A percentile compares a stretch with the other conserved stretches of the same genome.
Evolutionary conservation across 2,888 invertebrate species (phyloP).

Genomic region (Gymnocheta viridis): DNA sequence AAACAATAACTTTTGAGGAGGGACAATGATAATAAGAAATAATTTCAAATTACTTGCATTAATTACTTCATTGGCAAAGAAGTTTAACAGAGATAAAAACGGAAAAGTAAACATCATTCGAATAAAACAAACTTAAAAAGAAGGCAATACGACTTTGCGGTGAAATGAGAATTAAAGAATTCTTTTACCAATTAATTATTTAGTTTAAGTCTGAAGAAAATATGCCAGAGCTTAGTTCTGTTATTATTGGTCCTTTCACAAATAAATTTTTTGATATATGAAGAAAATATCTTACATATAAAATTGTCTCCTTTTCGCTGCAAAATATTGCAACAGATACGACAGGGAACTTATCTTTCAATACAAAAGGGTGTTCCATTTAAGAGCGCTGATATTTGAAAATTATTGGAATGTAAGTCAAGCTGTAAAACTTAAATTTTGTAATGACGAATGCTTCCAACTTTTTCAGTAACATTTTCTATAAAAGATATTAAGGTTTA

Average conservation of each 20-base stretch:
- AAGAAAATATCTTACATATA: background rate
- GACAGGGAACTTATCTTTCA: too few relatives aligned
- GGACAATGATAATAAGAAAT: constrained; percentile 57
- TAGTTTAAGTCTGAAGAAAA: background rate
- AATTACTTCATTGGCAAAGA: constrained; percentile 60
- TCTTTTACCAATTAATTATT: background rate
- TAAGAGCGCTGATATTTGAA: too few relatives aligned
- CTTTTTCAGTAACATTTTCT: background rate
- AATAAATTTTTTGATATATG: too few relatives aligned
- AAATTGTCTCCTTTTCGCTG: background rate
- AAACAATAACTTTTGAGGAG: constrained; percentile 37
- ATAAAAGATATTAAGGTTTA: background rate
- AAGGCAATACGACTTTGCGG: background rate
- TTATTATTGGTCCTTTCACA: too few relatives aligned
- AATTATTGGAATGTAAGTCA: too few relatives aligned
- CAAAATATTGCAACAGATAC: background rate
- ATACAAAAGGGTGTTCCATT: too few relatives aligned
- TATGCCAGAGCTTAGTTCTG: too few relatives aligned
- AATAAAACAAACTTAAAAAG: background rate
- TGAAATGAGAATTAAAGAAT: background rate
- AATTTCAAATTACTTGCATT: constrained; percentile 56
- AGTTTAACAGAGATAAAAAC: constrained; percentile 15
- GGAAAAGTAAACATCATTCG: background rate
- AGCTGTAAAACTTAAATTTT: background rate
- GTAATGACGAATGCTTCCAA: background rate